A percentile compares a stretch with the other conserved stretches of the same genome.
Evolutionary conservation across 2,888 invertebrate genomes (phyloP).

Genomic region (Esperia sulphurella): DNA sequence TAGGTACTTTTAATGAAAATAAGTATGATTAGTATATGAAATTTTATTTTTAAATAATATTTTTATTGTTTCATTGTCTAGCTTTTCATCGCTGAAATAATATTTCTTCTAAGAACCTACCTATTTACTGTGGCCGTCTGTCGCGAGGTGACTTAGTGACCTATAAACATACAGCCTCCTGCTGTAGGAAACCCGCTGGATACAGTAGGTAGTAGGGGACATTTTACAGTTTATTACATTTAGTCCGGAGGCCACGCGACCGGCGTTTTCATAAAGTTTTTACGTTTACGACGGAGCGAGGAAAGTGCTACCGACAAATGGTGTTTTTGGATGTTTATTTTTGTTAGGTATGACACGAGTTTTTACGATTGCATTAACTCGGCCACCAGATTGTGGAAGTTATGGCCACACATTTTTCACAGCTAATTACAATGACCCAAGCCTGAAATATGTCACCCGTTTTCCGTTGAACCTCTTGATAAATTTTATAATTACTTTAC

Average conservation of each 20-base stretch:
- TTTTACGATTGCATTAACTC: constrained; percentile 9
- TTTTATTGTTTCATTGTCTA: too few relatives aligned
- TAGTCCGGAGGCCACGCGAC: constrained; percentile 34
- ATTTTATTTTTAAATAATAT: too few relatives aligned
- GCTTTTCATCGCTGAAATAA: too few relatives aligned
- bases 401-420: constrained; percentile 2
- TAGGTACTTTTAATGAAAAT: too few relatives aligned
- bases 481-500: background rate
- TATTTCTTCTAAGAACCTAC: too few relatives aligned
- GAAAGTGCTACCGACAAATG: constrained; percentile 44
- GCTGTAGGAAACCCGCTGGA: constrained; percentile 2
- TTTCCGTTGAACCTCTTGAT: background rate
- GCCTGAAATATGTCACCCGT: background rate
- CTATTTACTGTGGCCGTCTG: too few relatives aligned
- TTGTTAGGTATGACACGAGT: constrained; percentile 28
- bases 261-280: constrained; percentile 65
- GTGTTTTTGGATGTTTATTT: constrained; percentile 51
- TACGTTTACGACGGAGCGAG: constrained; percentile 49
- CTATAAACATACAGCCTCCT: too few relatives aligned
- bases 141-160: too few relatives aligned
- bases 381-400: constrained; percentile 1
- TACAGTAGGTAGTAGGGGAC: constrained; percentile 38
- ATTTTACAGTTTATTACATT: constrained; percentile 61
- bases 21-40: too few relatives aligned
- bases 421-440: constrained; percentile 1